Conservation (phyloP, 2,888 invertebrate species). For the Drosophila suboccidentalis region DNA sequence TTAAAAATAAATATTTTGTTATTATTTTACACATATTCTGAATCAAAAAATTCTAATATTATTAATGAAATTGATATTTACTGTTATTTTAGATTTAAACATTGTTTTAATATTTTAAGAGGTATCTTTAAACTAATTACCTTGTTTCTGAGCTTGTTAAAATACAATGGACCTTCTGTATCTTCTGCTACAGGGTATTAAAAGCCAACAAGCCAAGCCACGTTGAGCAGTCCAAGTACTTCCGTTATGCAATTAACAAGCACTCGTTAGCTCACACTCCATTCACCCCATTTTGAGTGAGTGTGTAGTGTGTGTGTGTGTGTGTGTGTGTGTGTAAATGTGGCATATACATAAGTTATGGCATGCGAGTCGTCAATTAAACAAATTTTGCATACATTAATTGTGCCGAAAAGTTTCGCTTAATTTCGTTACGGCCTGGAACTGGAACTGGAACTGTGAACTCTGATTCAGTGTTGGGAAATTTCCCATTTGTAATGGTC, state of each 20-base stretch:
- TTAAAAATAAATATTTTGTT: too few relatives aligned
- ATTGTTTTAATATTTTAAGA: too few relatives aligned
- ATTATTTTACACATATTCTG: too few relatives aligned
- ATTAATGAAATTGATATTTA: too few relatives aligned
- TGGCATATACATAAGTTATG: conserved; percentile 58
- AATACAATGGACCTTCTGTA: not conserved
- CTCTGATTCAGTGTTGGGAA: conserved; percentile 42
- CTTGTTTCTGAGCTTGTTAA: not conserved
- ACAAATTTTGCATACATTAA: conserved; percentile 79
- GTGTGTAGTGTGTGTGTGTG: conserved; percentile 12
- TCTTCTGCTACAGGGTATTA: conserved; percentile 22
- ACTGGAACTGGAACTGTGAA: conserved; percentile 5
- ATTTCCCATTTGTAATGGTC: conserved; percentile 61
- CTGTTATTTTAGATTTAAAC: too few relatives aligned
- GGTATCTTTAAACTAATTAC: too few relatives aligned
- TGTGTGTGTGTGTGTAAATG: conserved; percentile 21
- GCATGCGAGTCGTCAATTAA: conserved; percentile 79
- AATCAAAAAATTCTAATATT: too few relatives aligned
- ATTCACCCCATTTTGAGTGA: not conserved
- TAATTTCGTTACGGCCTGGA: conserved; percentile 27
- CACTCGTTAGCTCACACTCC: conserved; percentile 26
- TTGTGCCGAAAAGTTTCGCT: conserved; percentile 68
- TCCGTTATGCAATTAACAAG: conserved; percentile 58
- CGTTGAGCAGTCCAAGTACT: conserved; percentile 26
- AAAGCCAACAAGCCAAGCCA: conserved; percentile 11